A percentile compares a stretch with the other conserved stretches of the same genome.
Conservation (phyloP, 2,797 vertebrate species). For the Onychomys torridus region DNA sequence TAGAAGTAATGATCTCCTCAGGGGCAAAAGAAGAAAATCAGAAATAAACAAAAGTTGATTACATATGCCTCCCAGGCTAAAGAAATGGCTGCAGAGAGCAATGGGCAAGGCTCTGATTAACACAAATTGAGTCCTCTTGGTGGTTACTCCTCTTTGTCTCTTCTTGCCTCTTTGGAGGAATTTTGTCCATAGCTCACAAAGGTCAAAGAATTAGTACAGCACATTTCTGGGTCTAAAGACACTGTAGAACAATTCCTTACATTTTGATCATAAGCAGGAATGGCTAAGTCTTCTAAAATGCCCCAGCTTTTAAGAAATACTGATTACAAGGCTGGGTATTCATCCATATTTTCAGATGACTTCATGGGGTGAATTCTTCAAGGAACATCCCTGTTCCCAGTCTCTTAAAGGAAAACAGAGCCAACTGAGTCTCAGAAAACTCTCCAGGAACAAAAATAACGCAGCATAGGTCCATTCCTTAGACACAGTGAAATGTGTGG, state of each 20-base stretch:
- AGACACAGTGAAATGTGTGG: not conserved
- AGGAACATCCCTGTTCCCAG: not conserved
- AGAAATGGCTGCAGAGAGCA: constrained; percentile 84
- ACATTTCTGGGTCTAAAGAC: not conserved
- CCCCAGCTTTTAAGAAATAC: not conserved
- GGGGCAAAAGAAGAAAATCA: constrained; percentile 84
- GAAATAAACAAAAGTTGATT: constrained; percentile 90
- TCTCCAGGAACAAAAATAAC: not conserved
- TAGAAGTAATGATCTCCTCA: constrained; percentile 89
- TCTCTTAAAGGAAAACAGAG: not conserved
- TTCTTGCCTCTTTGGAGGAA: constrained; percentile 30
- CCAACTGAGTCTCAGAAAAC: not conserved
- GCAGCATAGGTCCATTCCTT: not conserved
- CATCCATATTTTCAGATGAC: not conserved
- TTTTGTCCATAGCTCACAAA: not conserved
- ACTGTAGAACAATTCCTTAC: not conserved
- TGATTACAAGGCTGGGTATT: not conserved
- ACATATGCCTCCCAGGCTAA: constrained; percentile 86
- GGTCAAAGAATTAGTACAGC: not conserved
- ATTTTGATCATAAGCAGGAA: not conserved
- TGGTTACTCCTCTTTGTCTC: constrained; percentile 22
- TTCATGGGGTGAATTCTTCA: not conserved
- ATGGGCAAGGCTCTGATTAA: constrained; percentile 85
- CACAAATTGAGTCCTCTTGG: constrained; percentile 78
- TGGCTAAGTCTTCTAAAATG: not conserved